phyloP scores from a whole-genome alignment of 1,140 invertebrate genomes.

The Hydropsyche tenuis region DNA sequence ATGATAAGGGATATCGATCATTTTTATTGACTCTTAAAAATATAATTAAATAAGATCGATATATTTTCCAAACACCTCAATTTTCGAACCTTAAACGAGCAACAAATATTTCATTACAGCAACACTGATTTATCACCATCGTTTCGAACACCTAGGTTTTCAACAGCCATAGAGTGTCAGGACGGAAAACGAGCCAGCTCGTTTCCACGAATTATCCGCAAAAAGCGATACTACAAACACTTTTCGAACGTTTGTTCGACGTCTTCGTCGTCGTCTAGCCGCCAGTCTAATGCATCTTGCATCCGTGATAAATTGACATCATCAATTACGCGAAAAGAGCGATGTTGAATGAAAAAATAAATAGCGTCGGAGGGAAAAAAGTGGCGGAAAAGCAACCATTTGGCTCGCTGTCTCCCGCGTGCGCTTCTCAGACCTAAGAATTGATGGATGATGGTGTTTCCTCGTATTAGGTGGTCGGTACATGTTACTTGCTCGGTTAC shows the following conservation, averaged over 20 bases:
- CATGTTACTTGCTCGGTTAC: not conserved
- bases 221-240: slow-evolving; percentile 25
- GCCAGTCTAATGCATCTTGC: slow-evolving; percentile 44
- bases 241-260: not conserved
- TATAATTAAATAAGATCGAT: too few species aligned
- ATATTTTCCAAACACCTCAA: too few species aligned
- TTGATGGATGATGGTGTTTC: slow-evolving; percentile 21
- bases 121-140: slow-evolving; percentile 20
- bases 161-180: not conserved
- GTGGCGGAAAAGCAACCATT: slow-evolving; percentile 17
- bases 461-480: not conserved
- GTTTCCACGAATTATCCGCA: not conserved
- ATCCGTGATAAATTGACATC: slow-evolving; percentile 48
- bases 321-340: slow-evolving; percentile 45
- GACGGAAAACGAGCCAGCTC: slow-evolving; percentile 18
- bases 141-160: not conserved
- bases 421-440: too few species aligned
- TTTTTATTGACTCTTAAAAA: too few species aligned
- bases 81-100: slow-evolving; percentile 11
- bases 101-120: slow-evolving; percentile 35
- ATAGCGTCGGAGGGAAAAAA: not conserved
- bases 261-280: not conserved
- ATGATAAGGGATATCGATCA: too few species aligned
- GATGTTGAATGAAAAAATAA: not conserved
- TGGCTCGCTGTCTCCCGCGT: slow-evolving; percentile 17